Percentiles rank a stretch among this genome's conserved stretches.
Evolutionary conservation across 1,140 invertebrate species (phyloP).

Genomic region (Drosophila oshimai): DNA sequence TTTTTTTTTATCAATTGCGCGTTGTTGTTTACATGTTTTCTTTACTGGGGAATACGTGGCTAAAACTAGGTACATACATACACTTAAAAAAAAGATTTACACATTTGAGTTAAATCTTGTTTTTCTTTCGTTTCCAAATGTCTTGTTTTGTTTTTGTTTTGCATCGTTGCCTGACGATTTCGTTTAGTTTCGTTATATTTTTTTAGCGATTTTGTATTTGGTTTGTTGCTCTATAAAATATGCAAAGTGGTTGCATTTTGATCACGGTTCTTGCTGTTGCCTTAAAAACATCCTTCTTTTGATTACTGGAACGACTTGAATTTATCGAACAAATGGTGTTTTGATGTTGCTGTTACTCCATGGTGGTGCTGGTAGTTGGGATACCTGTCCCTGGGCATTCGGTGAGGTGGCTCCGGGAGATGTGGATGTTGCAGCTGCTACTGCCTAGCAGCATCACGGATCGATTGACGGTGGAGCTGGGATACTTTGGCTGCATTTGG

Average conservation of each 20-base stretch:
- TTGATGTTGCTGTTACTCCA: slow-evolving; percentile 38
- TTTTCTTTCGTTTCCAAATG: slow-evolving; percentile 17
- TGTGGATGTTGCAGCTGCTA: slow-evolving; percentile 2
- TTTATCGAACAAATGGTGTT: slow-evolving; percentile 53
- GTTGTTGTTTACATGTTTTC: slow-evolving; percentile 38
- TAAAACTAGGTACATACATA: slow-evolving; percentile 62
- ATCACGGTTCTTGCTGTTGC: slow-evolving; percentile 78
- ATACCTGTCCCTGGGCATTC: background rate
- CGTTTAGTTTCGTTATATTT: slow-evolving; percentile 67
- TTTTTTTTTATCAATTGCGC: slow-evolving; percentile 51
- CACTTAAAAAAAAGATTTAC: slow-evolving; percentile 67
- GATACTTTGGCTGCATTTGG: slow-evolving; percentile 46
- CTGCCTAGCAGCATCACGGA: background rate
- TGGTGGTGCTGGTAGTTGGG: slow-evolving; percentile 5
- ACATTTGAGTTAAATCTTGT: slow-evolving; percentile 51
- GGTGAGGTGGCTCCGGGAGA: slow-evolving; percentile 13
- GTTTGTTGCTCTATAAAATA: slow-evolving; percentile 72
- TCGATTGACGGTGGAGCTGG: slow-evolving; percentile 23
- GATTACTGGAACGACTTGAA: slow-evolving; percentile 78
- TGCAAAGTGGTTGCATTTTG: slow-evolving; percentile 66
- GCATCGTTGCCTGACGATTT: slow-evolving; percentile 77
- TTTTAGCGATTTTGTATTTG: slow-evolving; percentile 41
- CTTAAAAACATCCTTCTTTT: slow-evolving; percentile 44
- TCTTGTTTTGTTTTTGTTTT: slow-evolving; percentile 50
- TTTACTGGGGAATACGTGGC: slow-evolving; percentile 48